phyloP scores from a whole-genome alignment of 2,888 invertebrate genomes.

The Stramonita haemastoma region DNA sequence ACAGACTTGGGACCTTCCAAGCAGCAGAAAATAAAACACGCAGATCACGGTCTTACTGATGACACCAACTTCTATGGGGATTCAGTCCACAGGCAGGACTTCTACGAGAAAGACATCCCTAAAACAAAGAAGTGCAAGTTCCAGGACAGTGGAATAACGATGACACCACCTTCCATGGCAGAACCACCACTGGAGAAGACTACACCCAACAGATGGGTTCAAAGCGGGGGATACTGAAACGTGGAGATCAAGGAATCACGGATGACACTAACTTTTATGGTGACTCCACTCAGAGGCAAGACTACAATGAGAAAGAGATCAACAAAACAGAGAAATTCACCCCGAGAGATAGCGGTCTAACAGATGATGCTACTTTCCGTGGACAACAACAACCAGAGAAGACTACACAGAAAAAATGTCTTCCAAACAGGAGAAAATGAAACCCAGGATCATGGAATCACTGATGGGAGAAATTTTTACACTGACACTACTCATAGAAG shows the following conservation, averaged over 20 bases:
- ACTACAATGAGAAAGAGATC: conserved; percentile 15
- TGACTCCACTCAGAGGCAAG: conserved; percentile 54
- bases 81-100: conserved; percentile 66
- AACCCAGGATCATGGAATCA: not conserved
- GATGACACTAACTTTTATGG: conserved; percentile 65
- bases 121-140: conserved; percentile 41
- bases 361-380: not conserved
- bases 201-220: not conserved
- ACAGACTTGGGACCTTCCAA: not conserved
- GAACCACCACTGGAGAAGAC: not conserved
- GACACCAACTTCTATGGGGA: conserved; percentile 58
- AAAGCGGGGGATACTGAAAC: no score
- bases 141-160: conserved; percentile 37
- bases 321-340: conserved; percentile 9
- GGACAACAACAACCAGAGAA: conserved; percentile 20
- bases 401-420: not conserved
- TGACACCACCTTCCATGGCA: not conserved
- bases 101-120: conserved; percentile 51
- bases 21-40: not conserved
- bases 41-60: not conserved
- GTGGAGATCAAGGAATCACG: not conserved
- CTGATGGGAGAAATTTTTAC: not conserved
- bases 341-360: conserved; percentile 27
- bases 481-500: no score
- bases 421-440: not conserved